phyloP scores from a whole-genome alignment of 2,888 invertebrate species.

The Caenorhabditis japonica region DNA sequence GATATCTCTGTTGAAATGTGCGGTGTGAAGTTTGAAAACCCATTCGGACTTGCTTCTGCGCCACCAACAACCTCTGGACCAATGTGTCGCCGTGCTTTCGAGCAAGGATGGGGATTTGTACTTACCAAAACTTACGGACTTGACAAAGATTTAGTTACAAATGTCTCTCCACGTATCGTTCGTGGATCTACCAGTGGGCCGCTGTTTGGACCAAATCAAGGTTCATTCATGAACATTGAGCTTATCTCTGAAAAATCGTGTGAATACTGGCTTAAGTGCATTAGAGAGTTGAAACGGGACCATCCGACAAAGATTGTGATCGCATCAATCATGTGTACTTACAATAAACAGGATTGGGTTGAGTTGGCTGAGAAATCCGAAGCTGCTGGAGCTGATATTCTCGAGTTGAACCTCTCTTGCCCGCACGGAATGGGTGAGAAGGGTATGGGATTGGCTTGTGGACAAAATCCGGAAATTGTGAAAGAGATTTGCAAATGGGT shows the following conservation, averaged over 20 bases:
- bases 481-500: conserved; percentile 93
- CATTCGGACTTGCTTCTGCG: conserved; percentile 96
- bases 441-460: conserved; percentile 96
- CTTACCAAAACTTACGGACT: conserved; percentile 96
- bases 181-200: conserved; percentile 90
- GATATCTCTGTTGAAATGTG: conserved; percentile 93
- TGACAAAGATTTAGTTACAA: conserved; percentile 95
- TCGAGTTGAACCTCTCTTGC: conserved; percentile 95
- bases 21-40: conserved; percentile 93
- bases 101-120: conserved; percentile 97
- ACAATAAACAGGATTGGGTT: conserved; percentile 85
- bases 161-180: conserved; percentile 95
- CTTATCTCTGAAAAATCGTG: conserved; percentile 95
- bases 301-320: conserved; percentile 83
- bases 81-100: conserved; percentile 94
- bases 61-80: conserved; percentile 89
- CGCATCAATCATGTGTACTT: conserved; percentile 75
- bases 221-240: conserved; percentile 96
- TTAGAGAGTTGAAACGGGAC: conserved; percentile 86
- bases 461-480: conserved; percentile 91
- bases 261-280: conserved; percentile 91
- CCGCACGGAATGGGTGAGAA: conserved; percentile 90
- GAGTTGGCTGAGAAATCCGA: conserved; percentile 85
- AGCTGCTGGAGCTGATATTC: conserved; percentile 89
- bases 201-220: conserved; percentile 89